phyloP scores from a whole-genome alignment of 2,113 vertebrate species.

The Gobius niger region DNA sequence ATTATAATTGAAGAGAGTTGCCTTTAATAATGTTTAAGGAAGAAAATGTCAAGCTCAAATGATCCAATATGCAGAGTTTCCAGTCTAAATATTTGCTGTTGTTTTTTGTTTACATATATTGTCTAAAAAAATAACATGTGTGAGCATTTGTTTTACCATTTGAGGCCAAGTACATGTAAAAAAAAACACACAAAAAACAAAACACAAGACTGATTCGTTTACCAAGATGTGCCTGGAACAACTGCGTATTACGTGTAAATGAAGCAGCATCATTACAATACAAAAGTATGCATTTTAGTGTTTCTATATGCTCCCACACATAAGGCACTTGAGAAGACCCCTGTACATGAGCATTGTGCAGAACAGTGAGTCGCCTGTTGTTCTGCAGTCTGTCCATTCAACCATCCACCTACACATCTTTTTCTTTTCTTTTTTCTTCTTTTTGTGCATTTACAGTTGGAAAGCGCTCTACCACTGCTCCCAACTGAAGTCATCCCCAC shows the following conservation, averaged over 20 bases:
- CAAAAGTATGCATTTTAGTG: slow-evolving; percentile 28
- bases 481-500: slow-evolving; percentile 95
- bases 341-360: slow-evolving; percentile 14
- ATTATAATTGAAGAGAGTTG: slow-evolving; percentile 20
- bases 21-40: slow-evolving; percentile 6
- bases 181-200: no score
- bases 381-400: slow-evolving; percentile 36
- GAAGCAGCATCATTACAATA: slow-evolving; percentile 13
- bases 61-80: slow-evolving; percentile 10
- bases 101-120: no score
- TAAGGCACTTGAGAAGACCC: slow-evolving; percentile 57
- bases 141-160: no score
- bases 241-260: slow-evolving; percentile 1
- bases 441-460: slow-evolving; percentile 12
- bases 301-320: slow-evolving; percentile 34
- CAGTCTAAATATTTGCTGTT: background rate
- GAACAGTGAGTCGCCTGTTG: slow-evolving; percentile 26
- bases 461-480: slow-evolving; percentile 86
- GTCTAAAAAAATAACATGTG: no score
- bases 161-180: background rate
- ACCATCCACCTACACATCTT: slow-evolving; percentile 10
- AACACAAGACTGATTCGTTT: background rate
- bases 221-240: slow-evolving; percentile 1
- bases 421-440: slow-evolving; percentile 15
- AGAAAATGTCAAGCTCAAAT: slow-evolving; percentile 14